Conservation (phyloP, 2,888 invertebrate genomes). For the Digitonthophagus gazella region DNA sequence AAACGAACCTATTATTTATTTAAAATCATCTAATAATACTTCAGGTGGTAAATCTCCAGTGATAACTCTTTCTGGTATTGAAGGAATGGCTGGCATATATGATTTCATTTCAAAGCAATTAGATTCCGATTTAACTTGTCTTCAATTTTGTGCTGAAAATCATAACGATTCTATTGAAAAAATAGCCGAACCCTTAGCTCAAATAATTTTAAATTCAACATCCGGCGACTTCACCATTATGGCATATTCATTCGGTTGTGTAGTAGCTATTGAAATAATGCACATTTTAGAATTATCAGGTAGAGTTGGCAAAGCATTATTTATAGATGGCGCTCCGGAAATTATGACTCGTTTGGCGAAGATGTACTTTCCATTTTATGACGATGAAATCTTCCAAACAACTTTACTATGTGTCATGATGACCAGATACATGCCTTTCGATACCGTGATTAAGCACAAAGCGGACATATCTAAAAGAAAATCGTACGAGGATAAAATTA, state of each 20-base stretch:
- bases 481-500: conserved; percentile 21
- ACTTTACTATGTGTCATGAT: conserved; percentile 55
- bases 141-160: conserved; percentile 56
- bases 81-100: conserved; percentile 61
- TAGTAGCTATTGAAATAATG: too few species aligned
- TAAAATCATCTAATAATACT: not conserved
- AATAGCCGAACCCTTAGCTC: conserved; percentile 55
- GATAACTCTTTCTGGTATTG: conserved; percentile 66
- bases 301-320: conserved; percentile 58
- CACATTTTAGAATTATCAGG: conserved; percentile 67
- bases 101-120: conserved; percentile 56
- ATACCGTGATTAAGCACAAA: conserved; percentile 17
- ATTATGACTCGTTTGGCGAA: conserved; percentile 57
- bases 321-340: conserved; percentile 77
- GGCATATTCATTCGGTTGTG: too few species aligned
- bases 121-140: conserved; percentile 54
- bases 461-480: not conserved
- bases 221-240: too few species aligned
- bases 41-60: conserved; percentile 40
- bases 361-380: conserved; percentile 50
- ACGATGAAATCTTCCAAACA: conserved; percentile 55
- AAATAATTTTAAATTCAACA: too few species aligned
- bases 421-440: conserved; percentile 41
- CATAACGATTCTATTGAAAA: conserved; percentile 52
- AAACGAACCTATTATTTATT: conserved; percentile 3